Evolutionary conservation across 2,888 invertebrate genomes (phyloP).

Genomic region (Pammene fasciana): DNA sequence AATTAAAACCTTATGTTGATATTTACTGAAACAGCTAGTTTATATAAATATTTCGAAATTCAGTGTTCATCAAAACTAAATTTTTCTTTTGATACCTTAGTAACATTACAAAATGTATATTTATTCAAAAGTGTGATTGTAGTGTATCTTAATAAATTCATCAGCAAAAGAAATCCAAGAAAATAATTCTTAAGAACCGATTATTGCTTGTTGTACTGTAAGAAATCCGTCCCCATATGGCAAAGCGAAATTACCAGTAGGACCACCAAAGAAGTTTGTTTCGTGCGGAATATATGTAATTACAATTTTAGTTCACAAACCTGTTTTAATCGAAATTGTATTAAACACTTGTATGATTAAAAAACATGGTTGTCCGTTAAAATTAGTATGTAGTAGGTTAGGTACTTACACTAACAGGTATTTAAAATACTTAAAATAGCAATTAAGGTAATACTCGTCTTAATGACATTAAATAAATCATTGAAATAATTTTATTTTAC

Average conservation of each 20-base stretch:
- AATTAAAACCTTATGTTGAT: too few relatives aligned
- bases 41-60: too few relatives aligned
- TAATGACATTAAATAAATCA: too few relatives aligned
- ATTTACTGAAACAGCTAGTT: too few relatives aligned
- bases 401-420: too few relatives aligned
- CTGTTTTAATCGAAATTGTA: slow-evolving; percentile 19
- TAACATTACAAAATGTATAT: background rate
- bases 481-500: too few relatives aligned
- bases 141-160: background rate
- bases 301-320: slow-evolving; percentile 26
- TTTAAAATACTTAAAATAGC: too few relatives aligned
- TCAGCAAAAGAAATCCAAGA: slow-evolving; percentile 1
- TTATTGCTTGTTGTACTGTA: slow-evolving; percentile 33
- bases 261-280: slow-evolving; percentile 40
- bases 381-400: too few relatives aligned
- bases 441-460: too few relatives aligned
- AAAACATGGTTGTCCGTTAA: too few relatives aligned
- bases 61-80: too few relatives aligned
- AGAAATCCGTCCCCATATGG: slow-evolving; percentile 36
- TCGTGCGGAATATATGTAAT: slow-evolving; percentile 27
- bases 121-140: background rate
- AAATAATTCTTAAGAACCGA: slow-evolving; percentile 33
- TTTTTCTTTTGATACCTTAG: too few relatives aligned
- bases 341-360: slow-evolving; percentile 8
- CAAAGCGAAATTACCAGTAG: slow-evolving; percentile 32